Evolutionary conservation across 2,888 invertebrate genomes (phyloP).

Genomic region (Diadromus collaris): DNA sequence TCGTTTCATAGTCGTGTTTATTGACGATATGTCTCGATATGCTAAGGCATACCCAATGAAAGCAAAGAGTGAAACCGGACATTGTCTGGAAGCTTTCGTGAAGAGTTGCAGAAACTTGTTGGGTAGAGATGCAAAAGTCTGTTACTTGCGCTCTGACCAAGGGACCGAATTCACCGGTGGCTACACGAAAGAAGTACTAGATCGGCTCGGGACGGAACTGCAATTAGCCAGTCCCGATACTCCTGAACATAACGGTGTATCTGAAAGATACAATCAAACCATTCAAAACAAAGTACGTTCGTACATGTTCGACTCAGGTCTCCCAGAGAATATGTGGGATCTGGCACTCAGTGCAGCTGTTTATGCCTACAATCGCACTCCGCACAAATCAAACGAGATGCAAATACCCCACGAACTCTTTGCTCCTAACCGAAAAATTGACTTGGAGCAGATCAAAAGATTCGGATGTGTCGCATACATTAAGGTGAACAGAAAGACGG

Average conservation of each 20-base stretch:
- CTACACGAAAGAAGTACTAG: conserved; percentile 49
- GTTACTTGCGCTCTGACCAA: conserved; percentile 53
- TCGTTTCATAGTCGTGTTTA: conserved; percentile 31
- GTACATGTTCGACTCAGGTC: conserved; percentile 55
- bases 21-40: conserved; percentile 59
- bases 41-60: conserved; percentile 61
- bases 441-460: conserved; percentile 40
- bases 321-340: conserved; percentile 63
- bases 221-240: conserved; percentile 45
- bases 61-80: conserved; percentile 63
- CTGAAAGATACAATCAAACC: conserved; percentile 60
- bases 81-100: conserved; percentile 62
- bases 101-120: conserved; percentile 61
- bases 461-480: conserved; percentile 37
- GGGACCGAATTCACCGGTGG: conserved; percentile 60
- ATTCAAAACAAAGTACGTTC: conserved; percentile 56
- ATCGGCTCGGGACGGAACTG: conserved; percentile 12
- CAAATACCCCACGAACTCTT: conserved; percentile 29
- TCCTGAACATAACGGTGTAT: conserved; percentile 55
- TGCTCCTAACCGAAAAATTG: conserved; percentile 30
- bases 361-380: conserved; percentile 54
- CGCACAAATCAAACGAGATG: conserved; percentile 52
- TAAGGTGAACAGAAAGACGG: conserved; percentile 41
- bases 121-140: conserved; percentile 56
- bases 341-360: conserved; percentile 55